Conservation (phyloP, 2,888 invertebrate genomes). For the Chloroclysta siterata region DNA sequence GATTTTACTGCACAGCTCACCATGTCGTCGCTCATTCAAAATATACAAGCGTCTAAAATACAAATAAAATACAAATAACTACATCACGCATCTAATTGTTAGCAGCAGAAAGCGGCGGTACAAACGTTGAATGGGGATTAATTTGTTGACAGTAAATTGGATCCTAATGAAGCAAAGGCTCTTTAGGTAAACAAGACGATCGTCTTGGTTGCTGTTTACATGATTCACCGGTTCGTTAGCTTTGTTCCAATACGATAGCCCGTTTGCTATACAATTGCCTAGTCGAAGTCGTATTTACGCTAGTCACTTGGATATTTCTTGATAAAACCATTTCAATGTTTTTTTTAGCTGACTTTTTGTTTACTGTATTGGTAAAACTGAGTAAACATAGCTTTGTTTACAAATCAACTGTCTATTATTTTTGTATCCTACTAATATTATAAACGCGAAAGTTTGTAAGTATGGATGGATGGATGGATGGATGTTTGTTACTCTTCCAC, state of each 20-base stretch:
- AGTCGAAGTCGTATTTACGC: conserved; percentile 32
- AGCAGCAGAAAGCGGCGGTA: conserved; percentile 40
- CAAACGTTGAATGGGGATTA: conserved; percentile 68
- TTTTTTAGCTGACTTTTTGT: conserved; percentile 12
- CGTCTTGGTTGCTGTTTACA: conserved; percentile 83
- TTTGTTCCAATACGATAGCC: conserved; percentile 82
- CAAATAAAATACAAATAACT: background rate
- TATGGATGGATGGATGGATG: too few relatives aligned
- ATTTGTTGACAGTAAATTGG: conserved; percentile 84
- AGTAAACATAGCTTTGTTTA: too few relatives aligned
- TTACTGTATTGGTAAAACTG: background rate
- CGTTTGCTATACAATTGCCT: conserved; percentile 45
- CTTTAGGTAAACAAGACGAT: conserved; percentile 83
- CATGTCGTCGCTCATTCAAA: too few relatives aligned
- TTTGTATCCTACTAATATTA: too few relatives aligned
- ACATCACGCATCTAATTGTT: conserved; percentile 17
- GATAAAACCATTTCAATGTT: conserved; percentile 12
- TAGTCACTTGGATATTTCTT: conserved; percentile 26
- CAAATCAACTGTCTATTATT: too few relatives aligned
- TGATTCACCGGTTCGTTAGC: conserved; percentile 83
- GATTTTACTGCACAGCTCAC: too few relatives aligned
- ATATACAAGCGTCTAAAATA: too few relatives aligned
- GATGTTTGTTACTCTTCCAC: too few relatives aligned
- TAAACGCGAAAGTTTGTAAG: too few relatives aligned
- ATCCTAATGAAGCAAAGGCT: conserved; percentile 85